Evolutionary conservation across 2,113 vertebrate species (phyloP), one percentile per base, ranked within the genome.

Genomic region (Rhipidura dahli): DNA sequence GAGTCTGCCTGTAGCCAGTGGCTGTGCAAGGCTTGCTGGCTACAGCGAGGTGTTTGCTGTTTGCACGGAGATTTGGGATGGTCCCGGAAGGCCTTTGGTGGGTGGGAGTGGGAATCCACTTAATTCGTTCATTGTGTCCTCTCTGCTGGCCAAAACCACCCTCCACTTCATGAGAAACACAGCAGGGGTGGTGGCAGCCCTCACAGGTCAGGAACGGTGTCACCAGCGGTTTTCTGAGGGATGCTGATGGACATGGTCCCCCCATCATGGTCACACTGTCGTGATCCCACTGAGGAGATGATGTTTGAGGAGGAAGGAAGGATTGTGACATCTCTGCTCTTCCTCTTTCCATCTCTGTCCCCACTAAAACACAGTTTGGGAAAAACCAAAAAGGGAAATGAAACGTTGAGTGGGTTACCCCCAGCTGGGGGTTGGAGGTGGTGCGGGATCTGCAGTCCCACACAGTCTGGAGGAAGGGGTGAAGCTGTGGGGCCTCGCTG

Each of bases 201-300:
- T 73, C 50, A 7, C 0, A 2, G 76, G 37, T 22, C 51, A 47
- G 72, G 54, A 7, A 0, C 0, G 1, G 68, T 21, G 60, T 65
- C 60, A 30, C 26, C 8, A 2, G 37, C 0, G 0, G 28, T 14
- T 49, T 47, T 69, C 69, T 0, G 4, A 61, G 63, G 68, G 54
- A 40, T 60, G 75, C 16, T 26, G 39, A 49, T 16, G 33, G 77
- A 60, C 15, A 7, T 0, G 14, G 57, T 51, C 31, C 31, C 7
- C n/a, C 11, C 54, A 17, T 15, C 0, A 0, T 4, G 3, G 69
- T 68, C 42, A 18, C 1, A 1, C 40, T 23, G 26, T 5, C 0
- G 0, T 10, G 28, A 20, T 27, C 35, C 69, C 4, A 4, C 75
- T 5, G 39, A 83, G 63, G 22, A 80, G 54, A 68, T 14, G 44